Conservation (phyloP, 64 coral and sea anemone genomes). For the Cladopsammia gracilis region DNA sequence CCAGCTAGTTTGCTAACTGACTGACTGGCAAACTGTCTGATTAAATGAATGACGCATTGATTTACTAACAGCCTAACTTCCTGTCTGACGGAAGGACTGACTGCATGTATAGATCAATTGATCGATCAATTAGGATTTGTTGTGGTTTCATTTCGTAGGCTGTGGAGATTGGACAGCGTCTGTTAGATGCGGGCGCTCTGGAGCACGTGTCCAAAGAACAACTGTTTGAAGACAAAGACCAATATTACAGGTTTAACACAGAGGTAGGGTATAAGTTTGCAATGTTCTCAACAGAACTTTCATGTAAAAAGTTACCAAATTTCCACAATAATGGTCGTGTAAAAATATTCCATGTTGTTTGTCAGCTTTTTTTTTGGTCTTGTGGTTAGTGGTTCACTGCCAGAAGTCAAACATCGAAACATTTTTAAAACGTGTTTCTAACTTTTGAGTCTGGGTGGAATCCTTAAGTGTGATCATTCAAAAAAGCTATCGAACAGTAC, state of each 20-base stretch:
- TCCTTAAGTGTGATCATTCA: too few species aligned
- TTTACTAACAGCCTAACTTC: background rate
- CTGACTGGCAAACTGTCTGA: background rate
- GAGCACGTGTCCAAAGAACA: slow-evolving; percentile 86
- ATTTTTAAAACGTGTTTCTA: too few species aligned
- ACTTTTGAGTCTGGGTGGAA: too few species aligned
- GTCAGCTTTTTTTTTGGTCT: too few species aligned
- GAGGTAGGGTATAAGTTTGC: background rate
- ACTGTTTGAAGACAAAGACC: slow-evolving; percentile 89
- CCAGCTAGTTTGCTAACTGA: too few species aligned
- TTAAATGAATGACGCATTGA: background rate
- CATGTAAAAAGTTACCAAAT: too few species aligned
- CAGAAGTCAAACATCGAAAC: too few species aligned
- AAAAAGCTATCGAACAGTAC: too few species aligned
- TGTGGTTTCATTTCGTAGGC: slow-evolving; percentile 27
- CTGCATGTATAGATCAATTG: background rate
- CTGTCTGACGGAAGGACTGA: background rate
- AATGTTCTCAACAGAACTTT: background rate
- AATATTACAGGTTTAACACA: slow-evolving; percentile 87
- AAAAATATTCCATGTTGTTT: too few species aligned
- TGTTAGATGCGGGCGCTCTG: slow-evolving; percentile 77
- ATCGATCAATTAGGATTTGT: background rate
- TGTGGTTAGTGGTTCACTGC: too few species aligned
- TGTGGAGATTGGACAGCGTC: slow-evolving; percentile 79
- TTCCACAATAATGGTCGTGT: too few species aligned